Evolutionary conservation across 2,113 vertebrate species (phyloP).

Genomic region (Laticauda colubrina): DNA sequence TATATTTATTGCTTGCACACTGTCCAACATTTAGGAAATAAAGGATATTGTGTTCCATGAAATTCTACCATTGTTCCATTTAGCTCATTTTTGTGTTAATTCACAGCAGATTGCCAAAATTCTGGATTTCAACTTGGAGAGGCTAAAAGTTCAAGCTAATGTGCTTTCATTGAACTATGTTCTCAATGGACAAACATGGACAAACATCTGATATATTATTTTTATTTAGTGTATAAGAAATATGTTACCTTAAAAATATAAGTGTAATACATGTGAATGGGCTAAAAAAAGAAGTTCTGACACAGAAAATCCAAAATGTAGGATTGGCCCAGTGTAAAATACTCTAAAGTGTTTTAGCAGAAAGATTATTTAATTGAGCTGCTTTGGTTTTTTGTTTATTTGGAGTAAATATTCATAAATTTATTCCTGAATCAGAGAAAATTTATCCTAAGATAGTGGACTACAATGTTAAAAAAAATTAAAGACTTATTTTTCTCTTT

Average conservation of each 20-base stretch:
- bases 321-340: neutral
- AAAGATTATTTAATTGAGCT: neutral
- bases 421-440: neutral
- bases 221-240: neutral
- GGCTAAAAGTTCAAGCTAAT: neutral
- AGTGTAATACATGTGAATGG: neutral
- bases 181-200: neutral
- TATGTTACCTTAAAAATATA: neutral
- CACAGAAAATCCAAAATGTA: neutral
- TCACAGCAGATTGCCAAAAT: neutral
- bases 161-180: neutral
- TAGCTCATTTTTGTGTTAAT: neutral
- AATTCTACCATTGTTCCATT: neutral
- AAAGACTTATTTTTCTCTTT: neutral
- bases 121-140: neutral
- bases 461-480: neutral
- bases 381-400: neutral
- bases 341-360: neutral
- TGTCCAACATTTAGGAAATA: neutral
- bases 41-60: neutral
- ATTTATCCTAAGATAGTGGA: neutral
- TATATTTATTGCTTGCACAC: neutral
- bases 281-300: neutral
- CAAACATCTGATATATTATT: neutral
- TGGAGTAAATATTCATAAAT: neutral